phyloP scores from a whole-genome alignment of 2,113 vertebrate genomes.

The Oreochromis tanganicae region DNA sequence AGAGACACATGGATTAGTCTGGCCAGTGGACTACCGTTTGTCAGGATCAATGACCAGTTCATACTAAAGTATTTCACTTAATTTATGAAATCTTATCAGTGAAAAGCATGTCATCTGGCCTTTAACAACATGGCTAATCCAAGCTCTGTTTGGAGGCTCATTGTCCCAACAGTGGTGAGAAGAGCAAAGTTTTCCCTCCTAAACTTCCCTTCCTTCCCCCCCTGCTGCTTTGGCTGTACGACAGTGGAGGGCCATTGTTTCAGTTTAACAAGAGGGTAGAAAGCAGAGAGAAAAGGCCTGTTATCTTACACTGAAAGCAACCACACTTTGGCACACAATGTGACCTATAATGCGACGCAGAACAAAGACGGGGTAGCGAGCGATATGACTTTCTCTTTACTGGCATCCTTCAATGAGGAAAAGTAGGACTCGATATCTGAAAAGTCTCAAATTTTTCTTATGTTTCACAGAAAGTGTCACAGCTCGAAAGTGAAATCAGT shows the following conservation, averaged over 20 bases:
- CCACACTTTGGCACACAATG: slow-evolving; percentile 44
- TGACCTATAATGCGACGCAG: neutral
- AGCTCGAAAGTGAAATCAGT: slow-evolving; percentile 1
- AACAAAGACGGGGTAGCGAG: neutral
- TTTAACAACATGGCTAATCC: neutral
- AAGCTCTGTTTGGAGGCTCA: slow-evolving; percentile 3
- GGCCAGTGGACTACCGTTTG: slow-evolving; percentile 33
- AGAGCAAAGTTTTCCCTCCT: slow-evolving; percentile 49
- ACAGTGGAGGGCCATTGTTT: slow-evolving; percentile 55
- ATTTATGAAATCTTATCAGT: neutral
- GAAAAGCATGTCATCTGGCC: neutral
- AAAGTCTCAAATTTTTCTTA: neutral
- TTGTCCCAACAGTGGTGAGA: slow-evolving; percentile 30
- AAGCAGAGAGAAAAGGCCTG: slow-evolving; percentile 30
- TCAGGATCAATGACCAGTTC: slow-evolving; percentile 29
- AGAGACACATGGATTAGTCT: slow-evolving; percentile 50
- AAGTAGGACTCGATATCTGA: slow-evolving; percentile 13
- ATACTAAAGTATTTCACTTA: neutral
- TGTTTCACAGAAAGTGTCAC: neutral
- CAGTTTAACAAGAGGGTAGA: slow-evolving; percentile 37
- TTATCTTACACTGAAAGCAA: slow-evolving; percentile 44
- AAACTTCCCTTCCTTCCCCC: slow-evolving; percentile 38
- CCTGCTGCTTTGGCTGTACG: slow-evolving; percentile 27
- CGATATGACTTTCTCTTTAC: neutral
- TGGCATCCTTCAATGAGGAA: neutral